Conservation (phyloP, 2,797 vertebrate species). For the Pygocentrus nattereri region DNA sequence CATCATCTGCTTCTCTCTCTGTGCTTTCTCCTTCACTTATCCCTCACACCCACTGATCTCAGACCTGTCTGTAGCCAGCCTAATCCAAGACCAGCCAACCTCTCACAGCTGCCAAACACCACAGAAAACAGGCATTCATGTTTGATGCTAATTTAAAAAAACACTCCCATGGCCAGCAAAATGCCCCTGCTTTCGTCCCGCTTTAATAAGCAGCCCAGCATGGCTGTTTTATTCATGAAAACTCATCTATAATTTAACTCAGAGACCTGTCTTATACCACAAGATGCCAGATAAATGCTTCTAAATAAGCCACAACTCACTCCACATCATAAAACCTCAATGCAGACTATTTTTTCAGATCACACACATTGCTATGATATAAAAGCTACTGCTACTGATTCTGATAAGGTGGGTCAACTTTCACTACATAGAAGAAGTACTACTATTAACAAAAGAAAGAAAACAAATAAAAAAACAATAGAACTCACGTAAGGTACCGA, state of each 20-base stretch:
- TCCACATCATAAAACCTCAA: slow-evolving; percentile 4
- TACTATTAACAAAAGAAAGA: slow-evolving; percentile 8
- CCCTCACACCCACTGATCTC: not conserved
- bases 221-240: slow-evolving; percentile 42
- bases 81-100: slow-evolving; percentile 8
- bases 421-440: not conserved
- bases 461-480: slow-evolving; percentile 28
- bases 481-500: slow-evolving; percentile 95
- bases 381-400: not conserved
- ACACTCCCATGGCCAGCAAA: not conserved
- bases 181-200: not conserved
- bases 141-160: slow-evolving; percentile 12
- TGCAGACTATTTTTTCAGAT: not conserved
- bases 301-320: slow-evolving; percentile 28
- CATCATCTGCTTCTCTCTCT: slow-evolving; percentile 12
- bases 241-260: slow-evolving; percentile 37
- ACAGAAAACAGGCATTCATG: slow-evolving; percentile 11
- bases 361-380: slow-evolving; percentile 1
- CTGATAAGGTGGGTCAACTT: not conserved
- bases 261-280: slow-evolving; percentile 11
- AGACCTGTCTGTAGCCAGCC: slow-evolving; percentile 1
- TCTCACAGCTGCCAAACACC: not conserved
- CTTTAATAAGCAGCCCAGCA: slow-evolving; percentile 4
- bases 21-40: slow-evolving; percentile 14
- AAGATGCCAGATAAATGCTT: slow-evolving; percentile 29